These are phyloP conservation scores for Thalassophryne amazonica DNA, from an alignment of 2,797 vertebrate genomes.

Conservation along the genomic window DNA sequence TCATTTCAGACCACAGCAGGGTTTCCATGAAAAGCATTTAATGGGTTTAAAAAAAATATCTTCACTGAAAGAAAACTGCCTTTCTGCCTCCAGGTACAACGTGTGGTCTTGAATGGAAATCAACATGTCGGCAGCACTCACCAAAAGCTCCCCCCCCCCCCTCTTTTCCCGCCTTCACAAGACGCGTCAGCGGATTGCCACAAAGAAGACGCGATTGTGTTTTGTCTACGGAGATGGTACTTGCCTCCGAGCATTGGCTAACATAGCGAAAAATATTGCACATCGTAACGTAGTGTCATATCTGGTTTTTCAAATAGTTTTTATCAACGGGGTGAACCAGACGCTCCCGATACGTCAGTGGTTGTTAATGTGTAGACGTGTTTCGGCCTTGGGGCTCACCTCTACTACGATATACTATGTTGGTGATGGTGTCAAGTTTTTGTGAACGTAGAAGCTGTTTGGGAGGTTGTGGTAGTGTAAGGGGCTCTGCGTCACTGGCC, in stretches of 20 bases:
- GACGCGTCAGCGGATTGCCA: conserved; percentile 29
- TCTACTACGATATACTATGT: conserved; percentile 59
- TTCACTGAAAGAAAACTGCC: conserved; percentile 26
- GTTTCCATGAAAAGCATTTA: conserved; percentile 47
- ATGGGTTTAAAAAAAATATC: conserved; percentile 36
- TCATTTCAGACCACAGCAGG: conserved; percentile 37
- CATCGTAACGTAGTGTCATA: not conserved
- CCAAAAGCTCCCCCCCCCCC: conserved; percentile 3
- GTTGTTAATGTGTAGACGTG: conserved; percentile 73
- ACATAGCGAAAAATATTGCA: conserved; percentile 7
- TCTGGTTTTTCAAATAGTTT: not conserved
- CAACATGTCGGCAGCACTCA: conserved; percentile 33
- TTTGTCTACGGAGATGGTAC: conserved; percentile 28
- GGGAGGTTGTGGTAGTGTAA: conserved; percentile 59
- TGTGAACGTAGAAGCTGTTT: conserved; percentile 58
- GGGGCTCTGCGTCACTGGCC: conserved; percentile 41
- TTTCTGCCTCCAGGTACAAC: conserved; percentile 24
- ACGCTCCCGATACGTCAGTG: conserved; percentile 57
- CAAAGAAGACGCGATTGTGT: conserved; percentile 20
- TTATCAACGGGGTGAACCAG: too few species aligned
- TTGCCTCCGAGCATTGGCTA: conserved; percentile 28
- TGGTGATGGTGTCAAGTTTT: conserved; percentile 76
- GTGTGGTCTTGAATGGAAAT: conserved; percentile 36
- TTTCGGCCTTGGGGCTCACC: conserved; percentile 46
- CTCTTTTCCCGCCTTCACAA: conserved; percentile 19